Evolutionary conservation across 2,797 vertebrate genomes (phyloP).

Genomic region (Hybognathus amarus): DNA sequence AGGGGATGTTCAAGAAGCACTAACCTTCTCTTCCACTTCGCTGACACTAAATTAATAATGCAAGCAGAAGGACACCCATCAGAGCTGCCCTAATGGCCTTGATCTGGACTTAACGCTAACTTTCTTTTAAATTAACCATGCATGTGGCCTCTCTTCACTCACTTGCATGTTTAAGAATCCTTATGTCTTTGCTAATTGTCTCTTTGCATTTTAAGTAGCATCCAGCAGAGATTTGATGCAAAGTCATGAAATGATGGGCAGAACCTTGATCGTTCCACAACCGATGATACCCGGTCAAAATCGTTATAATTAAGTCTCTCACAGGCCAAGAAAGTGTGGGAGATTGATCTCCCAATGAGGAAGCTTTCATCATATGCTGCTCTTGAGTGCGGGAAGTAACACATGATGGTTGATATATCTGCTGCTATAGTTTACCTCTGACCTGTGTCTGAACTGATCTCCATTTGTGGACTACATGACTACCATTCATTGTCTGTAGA

Average conservation of each 20-base stretch:
- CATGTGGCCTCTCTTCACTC: not conserved
- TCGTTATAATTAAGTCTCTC: not conserved
- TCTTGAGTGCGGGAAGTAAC: not conserved
- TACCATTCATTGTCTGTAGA: not conserved
- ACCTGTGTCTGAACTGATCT: not conserved
- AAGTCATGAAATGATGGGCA: not conserved
- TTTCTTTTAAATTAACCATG: not conserved
- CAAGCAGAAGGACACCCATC: slow-evolving; percentile 30
- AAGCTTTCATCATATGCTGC: not conserved
- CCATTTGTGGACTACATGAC: not conserved
- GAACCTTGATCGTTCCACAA: not conserved
- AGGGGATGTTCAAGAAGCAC: slow-evolving; percentile 20
- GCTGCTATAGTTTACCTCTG: not conserved
- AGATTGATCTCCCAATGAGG: not conserved
- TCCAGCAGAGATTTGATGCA: slow-evolving; percentile 9
- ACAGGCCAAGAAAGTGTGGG: not conserved
- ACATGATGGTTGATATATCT: not conserved
- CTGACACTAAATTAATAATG: slow-evolving; percentile 42
- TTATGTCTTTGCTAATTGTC: slow-evolving; percentile 36
- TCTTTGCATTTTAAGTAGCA: slow-evolving; percentile 18
- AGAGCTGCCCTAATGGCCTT: slow-evolving; percentile 12
- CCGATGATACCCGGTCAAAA: not conserved
- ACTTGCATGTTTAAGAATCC: slow-evolving; percentile 4
- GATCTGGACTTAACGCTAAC: slow-evolving; percentile 6
- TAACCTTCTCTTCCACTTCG: slow-evolving; percentile 1